Conservation (phyloP, 2,797 vertebrate species). For the Sebastes diploproa region DNA sequence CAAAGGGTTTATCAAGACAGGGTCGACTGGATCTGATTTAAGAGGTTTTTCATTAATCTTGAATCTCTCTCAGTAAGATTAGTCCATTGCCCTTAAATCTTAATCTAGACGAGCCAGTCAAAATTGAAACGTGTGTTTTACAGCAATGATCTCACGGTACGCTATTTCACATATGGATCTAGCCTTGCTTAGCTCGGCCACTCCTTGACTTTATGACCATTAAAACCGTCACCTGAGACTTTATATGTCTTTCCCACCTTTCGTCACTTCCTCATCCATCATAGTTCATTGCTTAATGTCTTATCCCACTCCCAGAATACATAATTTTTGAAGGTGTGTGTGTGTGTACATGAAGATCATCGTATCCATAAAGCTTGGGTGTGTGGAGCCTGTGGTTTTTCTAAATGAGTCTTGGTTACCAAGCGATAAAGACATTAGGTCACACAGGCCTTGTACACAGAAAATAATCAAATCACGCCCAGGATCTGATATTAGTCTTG, state of each 20-base stretch:
- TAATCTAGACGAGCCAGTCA: slow-evolving; percentile 24
- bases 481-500: slow-evolving; percentile 48
- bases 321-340: not conserved
- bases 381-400: slow-evolving; percentile 35
- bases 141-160: not conserved
- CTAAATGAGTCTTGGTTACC: slow-evolving; percentile 46
- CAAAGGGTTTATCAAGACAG: slow-evolving; percentile 3
- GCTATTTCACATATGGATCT: not conserved
- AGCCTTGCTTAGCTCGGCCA: not conserved
- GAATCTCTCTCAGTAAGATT: slow-evolving; percentile 36
- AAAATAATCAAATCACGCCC: slow-evolving; percentile 49
- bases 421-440: slow-evolving; percentile 51
- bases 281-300: not conserved
- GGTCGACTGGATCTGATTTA: slow-evolving; percentile 22
- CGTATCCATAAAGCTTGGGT: slow-evolving; percentile 5
- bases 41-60: slow-evolving; percentile 61
- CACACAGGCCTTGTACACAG: slow-evolving; percentile 23
- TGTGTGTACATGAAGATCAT: not conserved
- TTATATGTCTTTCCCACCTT: not conserved
- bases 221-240: not conserved
- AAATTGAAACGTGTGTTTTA: slow-evolving; percentile 23
- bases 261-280: not conserved
- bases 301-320: not conserved
- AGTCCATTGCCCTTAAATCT: slow-evolving; percentile 20
- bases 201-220: slow-evolving; percentile 13